phyloP scores from a whole-genome alignment of 2,797 vertebrate species.

The Dryobates pubescens region DNA sequence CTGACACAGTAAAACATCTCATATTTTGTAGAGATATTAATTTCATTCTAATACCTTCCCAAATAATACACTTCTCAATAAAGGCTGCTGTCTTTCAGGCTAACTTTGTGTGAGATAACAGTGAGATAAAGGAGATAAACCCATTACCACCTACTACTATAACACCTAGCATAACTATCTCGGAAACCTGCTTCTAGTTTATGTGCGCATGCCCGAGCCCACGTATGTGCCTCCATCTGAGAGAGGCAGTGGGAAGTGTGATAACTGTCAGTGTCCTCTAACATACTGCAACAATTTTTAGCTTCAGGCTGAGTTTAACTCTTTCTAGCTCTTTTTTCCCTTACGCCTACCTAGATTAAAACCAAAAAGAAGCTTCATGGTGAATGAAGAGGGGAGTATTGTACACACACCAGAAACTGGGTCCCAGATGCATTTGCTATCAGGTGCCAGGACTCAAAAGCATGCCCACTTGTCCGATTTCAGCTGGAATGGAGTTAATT shows the following conservation, averaged over 20 bases:
- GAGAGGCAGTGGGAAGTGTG: slow-evolving; percentile 40
- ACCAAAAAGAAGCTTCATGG: neutral
- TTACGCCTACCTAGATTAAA: neutral
- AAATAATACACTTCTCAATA: neutral
- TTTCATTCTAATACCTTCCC: neutral
- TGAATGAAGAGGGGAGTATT: accelerated
- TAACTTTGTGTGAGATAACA: neutral
- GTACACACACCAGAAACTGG: neutral
- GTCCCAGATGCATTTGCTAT: neutral
- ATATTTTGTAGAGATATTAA: neutral
- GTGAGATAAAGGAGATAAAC: neutral
- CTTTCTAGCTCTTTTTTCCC: neutral
- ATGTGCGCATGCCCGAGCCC: neutral
- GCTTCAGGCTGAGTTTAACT: slow-evolving; percentile 31
- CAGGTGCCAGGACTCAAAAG: neutral
- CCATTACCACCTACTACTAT: neutral
- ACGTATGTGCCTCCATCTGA: neutral
- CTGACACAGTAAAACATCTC: neutral
- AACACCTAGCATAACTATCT: neutral
- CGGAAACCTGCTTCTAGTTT: neutral
- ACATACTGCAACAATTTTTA: neutral
- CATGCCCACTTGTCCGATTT: neutral
- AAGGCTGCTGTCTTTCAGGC: neutral
- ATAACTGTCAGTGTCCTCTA: neutral
- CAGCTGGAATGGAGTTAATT: neutral